Evolutionary conservation across 2,113 vertebrate species (phyloP), one percentile per base, ranked within the genome.

Genomic region (Pseudorectes ferrugineus): DNA sequence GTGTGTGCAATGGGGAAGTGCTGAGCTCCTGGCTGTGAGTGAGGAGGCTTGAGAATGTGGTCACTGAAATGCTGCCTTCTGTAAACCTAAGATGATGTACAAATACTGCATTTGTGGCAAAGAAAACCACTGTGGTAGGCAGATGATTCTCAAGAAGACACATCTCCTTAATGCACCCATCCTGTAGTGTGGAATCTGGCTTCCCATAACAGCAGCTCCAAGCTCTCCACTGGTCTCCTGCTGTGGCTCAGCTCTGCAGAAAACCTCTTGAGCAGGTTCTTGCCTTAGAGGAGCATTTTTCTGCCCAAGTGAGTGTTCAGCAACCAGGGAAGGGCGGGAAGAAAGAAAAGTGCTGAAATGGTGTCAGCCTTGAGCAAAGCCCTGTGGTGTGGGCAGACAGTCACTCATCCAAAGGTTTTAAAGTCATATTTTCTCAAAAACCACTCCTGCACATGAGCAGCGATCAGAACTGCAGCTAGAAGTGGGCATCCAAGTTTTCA

Each of bases 101-200:
- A 80, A 52, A 48, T 12, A 3, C 25, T 6, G 31, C 16, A 51
- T 23, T 12, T 33, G 61, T 48, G 73, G 36, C 49, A 45, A 28
- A 38, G 55, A 40, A 76, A 79, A 11, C 48, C 58, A 1, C 40
- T 5, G 59, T 29, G 59, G 38, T 2, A 8, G 83, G 58, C 29
- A 23, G 33, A 33, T 17, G 83, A 24, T 14, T 36, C 31, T 36
- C 0, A 0, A 43, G 43, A 10, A 29, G n/a, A 1, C 1, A 10
- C 3, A 3, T 23, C 25, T 65, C 61, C 28, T 52, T 10, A 8
- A 6, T 24, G 7, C 11, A 1, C 59, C 36, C 5, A 0, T 15
- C 12, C 67, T 18, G 8, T 9, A 3, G 6, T 38, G 13, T 29
- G 86, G 63, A 33, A 26, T 36, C 14, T 49, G 75, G 1, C 17